Evolutionary conservation across 2,888 invertebrate species (phyloP), one percentile per base, ranked within the genome.

Genomic region (Rhogogaster chlorosoma): DNA sequence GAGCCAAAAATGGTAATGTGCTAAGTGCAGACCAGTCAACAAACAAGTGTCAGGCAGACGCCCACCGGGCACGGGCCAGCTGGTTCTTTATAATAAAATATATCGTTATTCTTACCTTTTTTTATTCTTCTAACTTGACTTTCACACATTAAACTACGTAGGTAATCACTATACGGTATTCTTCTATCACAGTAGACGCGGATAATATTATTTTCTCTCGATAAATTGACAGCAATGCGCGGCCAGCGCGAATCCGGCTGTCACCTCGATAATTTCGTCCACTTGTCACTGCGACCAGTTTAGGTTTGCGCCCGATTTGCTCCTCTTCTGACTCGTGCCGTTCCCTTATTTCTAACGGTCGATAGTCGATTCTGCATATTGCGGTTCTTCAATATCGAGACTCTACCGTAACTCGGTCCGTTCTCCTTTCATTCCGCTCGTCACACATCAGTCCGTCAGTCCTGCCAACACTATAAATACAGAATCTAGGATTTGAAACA

Each of bases 31-130:
- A 53, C 15, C 70, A 70, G 82, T 78, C 84, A 85, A 82, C 57
- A 85, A 85, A 85, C 84, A 85, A 85, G 84, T 85, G 84, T 85
- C 84, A 82, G 80, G 84, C 84, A 85, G 84, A 70, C 84, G 84
- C 80, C 84, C 82, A 80, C 84, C 84, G 84, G 73, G 49, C 18
- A 73, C 77, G 67, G 78, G 80, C 84, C 84, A 85, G 84, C 80
- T 85, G 84, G 80, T 70, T 70, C 45, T 80, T 82, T 67, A 18
- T 18, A 67, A 67, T 38, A 49, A 45, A 64, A 67, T 83, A 29
- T 83, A n/a, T 49, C 42, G n/a, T 10, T 42, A 45, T 83, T 42
- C 83, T 83, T 67, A 83, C 83, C 83, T 38, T 42, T 83, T 45
- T 83, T 49, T 32, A 36, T 67, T 18, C 10, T 83, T 32, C 12